Base-by-base conservation (phyloP, 2,888 invertebrate genomes). In the Cremastinae sp. region DNA sequence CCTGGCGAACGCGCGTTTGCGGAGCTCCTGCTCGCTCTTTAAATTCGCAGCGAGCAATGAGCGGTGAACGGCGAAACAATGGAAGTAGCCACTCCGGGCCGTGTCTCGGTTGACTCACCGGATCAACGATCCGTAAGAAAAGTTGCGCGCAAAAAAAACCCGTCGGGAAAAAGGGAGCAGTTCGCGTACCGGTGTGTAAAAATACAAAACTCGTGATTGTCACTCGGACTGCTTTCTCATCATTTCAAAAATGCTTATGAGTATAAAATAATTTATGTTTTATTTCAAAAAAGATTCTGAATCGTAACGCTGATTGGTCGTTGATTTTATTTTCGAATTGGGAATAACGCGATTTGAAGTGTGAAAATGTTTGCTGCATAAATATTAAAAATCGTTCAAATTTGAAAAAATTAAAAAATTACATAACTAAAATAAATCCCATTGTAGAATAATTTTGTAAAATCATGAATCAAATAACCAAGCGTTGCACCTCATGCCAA, bases 121-220 rank as follows among this genome's bases (percentile, higher is more conserved):
- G 72, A 80, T 81, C 83, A 84, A 84, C 78, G 83, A 84, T 83
- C 84, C 84, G 74, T 82, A 70, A 51, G 56, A 74, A 51, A 41
- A 66, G 69, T 49, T 56, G 64, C 53, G 37, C 66, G 28, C 9
- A 55, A 18, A 45, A 37, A 55, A 62, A 35, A n/a, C n/a, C 14
- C 51, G 8, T n/a, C 16, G 16, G 28, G 5, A n/a, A 22, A 10
- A 16, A 35, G 16, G 14, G 8, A 64, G 7, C 22, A 2, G 45
- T 61, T n/a, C 28, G 39, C 10, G 14, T 37, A 22, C 8, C 14
- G 37, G 37, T 49, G 20, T 41, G 39, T 16, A 64, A 64, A 10
- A 51, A 51, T n/a, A 8, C 37, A 12, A 4, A 18, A 8, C 37
- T 28, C 14, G 49, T 10, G 37, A 14, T n/a, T 5, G 5, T 37